A percentile compares a stretch with the other conserved stretches of the same genome.
Evolutionary conservation across 2,888 invertebrate species (phyloP).

Genomic region (Crepidodera aurea): DNA sequence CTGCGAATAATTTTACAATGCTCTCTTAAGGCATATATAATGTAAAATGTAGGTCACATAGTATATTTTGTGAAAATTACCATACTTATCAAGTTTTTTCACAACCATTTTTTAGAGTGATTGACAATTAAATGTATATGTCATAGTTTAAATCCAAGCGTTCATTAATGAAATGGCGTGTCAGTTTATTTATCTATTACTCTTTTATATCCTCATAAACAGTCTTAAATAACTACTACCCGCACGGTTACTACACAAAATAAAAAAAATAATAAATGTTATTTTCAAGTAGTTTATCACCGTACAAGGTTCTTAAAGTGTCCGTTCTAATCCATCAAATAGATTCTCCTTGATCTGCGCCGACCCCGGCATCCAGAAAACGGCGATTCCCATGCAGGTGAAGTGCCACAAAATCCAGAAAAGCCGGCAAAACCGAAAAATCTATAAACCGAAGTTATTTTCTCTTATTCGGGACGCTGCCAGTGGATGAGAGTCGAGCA

Average conservation of each 20-base stretch:
- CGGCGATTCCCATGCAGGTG: conserved; percentile 43
- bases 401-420: conserved; percentile 30
- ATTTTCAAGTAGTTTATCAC: conserved; percentile 1
- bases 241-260: neutral
- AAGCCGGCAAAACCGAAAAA: conserved; percentile 48
- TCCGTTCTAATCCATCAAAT: conserved; percentile 26
- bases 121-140: too few species aligned
- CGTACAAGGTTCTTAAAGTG: conserved; percentile 9
- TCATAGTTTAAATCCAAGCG: too few species aligned
- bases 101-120: too few species aligned
- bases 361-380: conserved; percentile 15
- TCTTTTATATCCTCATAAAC: neutral
- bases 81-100: too few species aligned
- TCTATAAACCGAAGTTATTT: conserved; percentile 51
- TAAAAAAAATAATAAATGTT: conserved; percentile 11
- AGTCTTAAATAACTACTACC: neutral
- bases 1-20: too few species aligned
- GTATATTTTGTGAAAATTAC: too few species aligned
- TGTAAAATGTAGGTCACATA: too few species aligned
- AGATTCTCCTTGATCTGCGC: conserved; percentile 17
- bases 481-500: conserved; percentile 56
- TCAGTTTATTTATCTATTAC: too few species aligned
- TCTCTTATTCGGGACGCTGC: conserved; percentile 40
- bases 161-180: too few species aligned
- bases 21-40: too few species aligned